A percentile compares a stretch with the other conserved stretches of the same genome.
These are phyloP conservation scores for Drosophila dunni DNA, from an alignment of 1,140 invertebrate genomes.

Conservation along the genomic window DNA sequence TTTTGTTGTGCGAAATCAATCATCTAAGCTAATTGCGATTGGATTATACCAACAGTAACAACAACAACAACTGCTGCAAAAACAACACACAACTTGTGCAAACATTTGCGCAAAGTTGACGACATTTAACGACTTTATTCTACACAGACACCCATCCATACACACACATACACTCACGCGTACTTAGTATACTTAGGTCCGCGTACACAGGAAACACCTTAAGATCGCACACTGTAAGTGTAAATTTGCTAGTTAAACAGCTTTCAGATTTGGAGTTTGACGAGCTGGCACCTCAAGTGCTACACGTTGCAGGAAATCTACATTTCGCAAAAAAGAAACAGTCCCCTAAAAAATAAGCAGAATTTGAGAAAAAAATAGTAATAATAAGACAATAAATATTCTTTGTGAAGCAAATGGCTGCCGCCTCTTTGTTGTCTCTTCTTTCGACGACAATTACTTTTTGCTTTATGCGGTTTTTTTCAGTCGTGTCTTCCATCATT, in stretches of 20 bases:
- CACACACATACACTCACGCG: constrained; percentile 5
- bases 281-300: constrained; percentile 46
- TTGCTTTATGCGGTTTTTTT: constrained; percentile 21
- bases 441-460: constrained; percentile 56
- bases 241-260: constrained; percentile 72
- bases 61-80: constrained; percentile 1
- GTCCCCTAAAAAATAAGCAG: not conserved
- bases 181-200: not conserved
- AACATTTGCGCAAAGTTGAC: constrained; percentile 48
- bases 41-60: constrained; percentile 42
- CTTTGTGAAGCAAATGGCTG: constrained; percentile 63
- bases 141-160: constrained; percentile 1
- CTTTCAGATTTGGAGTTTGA: constrained; percentile 59
- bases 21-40: constrained; percentile 33
- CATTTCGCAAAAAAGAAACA: constrained; percentile 35
- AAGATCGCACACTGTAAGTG: constrained; percentile 74
- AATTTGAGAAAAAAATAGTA: constrained; percentile 40
- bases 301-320: constrained; percentile 61
- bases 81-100: constrained; percentile 33
- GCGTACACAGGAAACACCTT: constrained; percentile 33
- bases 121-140: constrained; percentile 24
- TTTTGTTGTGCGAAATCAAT: constrained; percentile 65
- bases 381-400: constrained; percentile 59
- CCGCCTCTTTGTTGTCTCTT: constrained; percentile 31
- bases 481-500: constrained; percentile 46